These are phyloP conservation scores for Acyrthosiphon pisum DNA, from an alignment of 1,140 invertebrate genomes.

Conservation along the genomic window DNA sequence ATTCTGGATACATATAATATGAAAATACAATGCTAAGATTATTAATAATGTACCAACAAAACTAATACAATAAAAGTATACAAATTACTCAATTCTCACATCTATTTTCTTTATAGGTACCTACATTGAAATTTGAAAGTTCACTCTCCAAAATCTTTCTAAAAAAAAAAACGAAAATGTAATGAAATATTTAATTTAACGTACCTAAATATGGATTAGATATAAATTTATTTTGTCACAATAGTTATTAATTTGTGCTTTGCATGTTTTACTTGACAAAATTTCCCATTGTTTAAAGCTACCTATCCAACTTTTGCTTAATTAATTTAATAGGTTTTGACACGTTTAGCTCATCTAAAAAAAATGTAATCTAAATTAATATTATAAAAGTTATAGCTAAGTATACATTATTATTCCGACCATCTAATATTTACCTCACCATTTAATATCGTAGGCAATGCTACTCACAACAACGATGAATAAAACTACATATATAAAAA, in stretches of 20 bases:
- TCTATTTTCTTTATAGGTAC: neutral
- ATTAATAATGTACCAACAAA: neutral
- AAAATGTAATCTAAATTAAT: neutral
- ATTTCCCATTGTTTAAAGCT: neutral
- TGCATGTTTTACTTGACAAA: neutral
- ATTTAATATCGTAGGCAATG: neutral
- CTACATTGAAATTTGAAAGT: neutral
- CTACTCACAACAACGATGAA: neutral
- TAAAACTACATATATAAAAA: neutral
- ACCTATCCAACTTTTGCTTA: neutral
- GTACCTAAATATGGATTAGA: neutral
- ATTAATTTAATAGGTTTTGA: neutral
- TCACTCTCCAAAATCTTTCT: neutral
- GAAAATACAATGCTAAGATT: neutral
- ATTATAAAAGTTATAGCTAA: neutral
- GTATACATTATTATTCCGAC: neutral
- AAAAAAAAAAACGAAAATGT: neutral
- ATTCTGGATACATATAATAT: neutral
- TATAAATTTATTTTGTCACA: neutral
- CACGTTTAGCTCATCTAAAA: neutral
- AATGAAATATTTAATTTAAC: neutral
- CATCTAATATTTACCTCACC: slow-evolving; percentile 21
- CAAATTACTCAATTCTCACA: neutral
- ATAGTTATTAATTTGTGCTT: neutral
- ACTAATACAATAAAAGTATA: neutral